Conservation (phyloP, 2,888 invertebrate species). For the Napeogenes inachia region DNA sequence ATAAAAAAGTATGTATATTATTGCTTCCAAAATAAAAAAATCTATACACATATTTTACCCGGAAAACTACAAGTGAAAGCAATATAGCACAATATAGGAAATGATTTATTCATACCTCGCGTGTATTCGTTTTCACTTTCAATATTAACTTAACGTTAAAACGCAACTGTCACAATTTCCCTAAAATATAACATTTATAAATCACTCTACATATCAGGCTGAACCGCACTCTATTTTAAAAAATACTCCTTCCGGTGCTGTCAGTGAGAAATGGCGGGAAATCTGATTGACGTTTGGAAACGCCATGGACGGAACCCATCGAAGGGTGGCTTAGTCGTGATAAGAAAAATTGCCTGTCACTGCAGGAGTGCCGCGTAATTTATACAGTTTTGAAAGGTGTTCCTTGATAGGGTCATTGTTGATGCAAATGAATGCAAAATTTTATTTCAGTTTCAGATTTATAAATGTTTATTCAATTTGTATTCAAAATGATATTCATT, state of each 20-base stretch:
- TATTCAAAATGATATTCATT: too few relatives aligned
- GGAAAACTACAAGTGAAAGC: background rate
- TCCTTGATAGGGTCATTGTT: conserved; percentile 7
- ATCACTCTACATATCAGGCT: background rate
- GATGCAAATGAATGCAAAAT: too few relatives aligned
- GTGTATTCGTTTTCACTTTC: conserved; percentile 19
- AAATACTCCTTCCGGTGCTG: conserved; percentile 48
- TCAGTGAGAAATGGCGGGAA: conserved; percentile 63
- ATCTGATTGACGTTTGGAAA: conserved; percentile 62
- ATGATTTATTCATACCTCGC: conserved; percentile 8
- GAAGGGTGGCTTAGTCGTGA: conserved; percentile 25
- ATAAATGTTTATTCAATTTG: too few relatives aligned
- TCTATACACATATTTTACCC: background rate
- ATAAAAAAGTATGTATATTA: too few relatives aligned
- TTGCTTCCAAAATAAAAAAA: too few relatives aligned
- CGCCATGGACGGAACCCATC: conserved; percentile 23
- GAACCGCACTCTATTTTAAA: conserved; percentile 24
- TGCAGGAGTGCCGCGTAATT: conserved; percentile 38
- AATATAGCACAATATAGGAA: conserved; percentile 3
- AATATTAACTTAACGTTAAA: conserved; percentile 14
- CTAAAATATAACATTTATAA: conserved; percentile 3
- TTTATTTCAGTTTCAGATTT: too few relatives aligned
- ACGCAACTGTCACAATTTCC: conserved; percentile 20
- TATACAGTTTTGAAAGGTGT: conserved; percentile 25
- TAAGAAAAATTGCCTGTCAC: conserved; percentile 56